Evolutionary conservation across 2,113 vertebrate species (phyloP).

Genomic region (Lipophrys pholis): DNA sequence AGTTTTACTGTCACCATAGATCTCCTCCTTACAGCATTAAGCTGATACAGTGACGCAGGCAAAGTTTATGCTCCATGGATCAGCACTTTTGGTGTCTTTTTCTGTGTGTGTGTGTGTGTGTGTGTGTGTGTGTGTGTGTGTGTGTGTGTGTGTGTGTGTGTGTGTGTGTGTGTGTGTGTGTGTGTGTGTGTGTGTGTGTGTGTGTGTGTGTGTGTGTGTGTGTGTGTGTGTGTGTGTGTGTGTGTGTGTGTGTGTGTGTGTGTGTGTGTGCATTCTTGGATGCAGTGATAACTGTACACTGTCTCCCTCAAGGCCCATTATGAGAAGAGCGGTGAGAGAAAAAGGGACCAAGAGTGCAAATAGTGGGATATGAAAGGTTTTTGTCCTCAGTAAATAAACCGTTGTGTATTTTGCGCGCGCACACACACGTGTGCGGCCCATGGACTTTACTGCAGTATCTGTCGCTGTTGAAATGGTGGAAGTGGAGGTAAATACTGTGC

Average conservation of each 20-base stretch:
- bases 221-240: constrained; percentile 16
- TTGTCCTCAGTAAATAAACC: constrained; percentile 9
- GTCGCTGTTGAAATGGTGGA: constrained; percentile 23
- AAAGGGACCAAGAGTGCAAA: constrained; percentile 1
- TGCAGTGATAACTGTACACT: constrained; percentile 33
- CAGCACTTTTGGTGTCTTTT: constrained; percentile 60
- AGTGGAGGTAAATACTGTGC: background rate
- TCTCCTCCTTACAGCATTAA: constrained; percentile 27
- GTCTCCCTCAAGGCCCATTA: constrained; percentile 43
- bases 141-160: constrained; percentile 22
- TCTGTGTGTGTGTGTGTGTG: constrained; percentile 10
- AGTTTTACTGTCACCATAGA: constrained; percentile 48
- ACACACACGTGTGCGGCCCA: background rate
- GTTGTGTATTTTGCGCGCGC: background rate
- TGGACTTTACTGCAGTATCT: constrained; percentile 38
- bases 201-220: constrained; percentile 14
- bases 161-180: constrained; percentile 15
- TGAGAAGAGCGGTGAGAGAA: constrained; percentile 25
- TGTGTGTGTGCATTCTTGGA: constrained; percentile 11
- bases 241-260: constrained; percentile 17
- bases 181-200: constrained; percentile 16
- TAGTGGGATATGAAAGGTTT: constrained; percentile 28
- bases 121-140: constrained; percentile 24
- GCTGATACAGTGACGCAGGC: constrained; percentile 52
- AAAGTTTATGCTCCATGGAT: constrained; percentile 55